phyloP scores from a whole-genome alignment of 2,113 vertebrate species.

The Furnarius figulus region DNA sequence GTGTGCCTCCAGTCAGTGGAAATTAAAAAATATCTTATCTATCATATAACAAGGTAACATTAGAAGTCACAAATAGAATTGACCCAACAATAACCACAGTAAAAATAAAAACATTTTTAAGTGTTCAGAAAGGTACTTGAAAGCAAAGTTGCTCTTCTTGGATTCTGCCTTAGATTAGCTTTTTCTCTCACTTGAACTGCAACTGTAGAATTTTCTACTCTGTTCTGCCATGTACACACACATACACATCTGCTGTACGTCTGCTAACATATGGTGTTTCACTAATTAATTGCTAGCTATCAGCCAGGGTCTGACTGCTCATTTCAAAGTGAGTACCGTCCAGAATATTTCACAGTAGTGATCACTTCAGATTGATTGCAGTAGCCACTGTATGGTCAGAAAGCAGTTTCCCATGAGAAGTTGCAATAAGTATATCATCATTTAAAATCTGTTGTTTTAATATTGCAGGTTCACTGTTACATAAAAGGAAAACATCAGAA shows the following conservation, averaged over 20 bases:
- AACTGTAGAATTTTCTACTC: slow-evolving; percentile 23
- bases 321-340: slow-evolving; percentile 38
- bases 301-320: slow-evolving; percentile 38
- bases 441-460: not conserved
- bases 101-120: not conserved
- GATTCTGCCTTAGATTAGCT: not conserved
- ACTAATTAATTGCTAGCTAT: slow-evolving; percentile 67
- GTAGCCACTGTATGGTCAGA: not conserved
- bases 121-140: not conserved
- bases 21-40: not conserved
- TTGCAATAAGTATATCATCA: not conserved
- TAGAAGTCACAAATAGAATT: not conserved
- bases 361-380: not conserved
- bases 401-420: not conserved
- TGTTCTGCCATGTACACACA: not conserved
- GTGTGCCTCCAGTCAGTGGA: not conserved
- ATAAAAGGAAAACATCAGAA: not conserved
- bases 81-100: not conserved
- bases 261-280: slow-evolving; percentile 60
- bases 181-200: slow-evolving; percentile 17
- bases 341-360: not conserved
- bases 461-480: not conserved
- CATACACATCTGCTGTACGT: slow-evolving; percentile 52
- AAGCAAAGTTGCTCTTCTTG: not conserved
- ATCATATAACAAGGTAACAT: not conserved